Evolutionary conservation across 2,797 vertebrate genomes (phyloP).

Genomic region (Somateria mollissima): DNA sequence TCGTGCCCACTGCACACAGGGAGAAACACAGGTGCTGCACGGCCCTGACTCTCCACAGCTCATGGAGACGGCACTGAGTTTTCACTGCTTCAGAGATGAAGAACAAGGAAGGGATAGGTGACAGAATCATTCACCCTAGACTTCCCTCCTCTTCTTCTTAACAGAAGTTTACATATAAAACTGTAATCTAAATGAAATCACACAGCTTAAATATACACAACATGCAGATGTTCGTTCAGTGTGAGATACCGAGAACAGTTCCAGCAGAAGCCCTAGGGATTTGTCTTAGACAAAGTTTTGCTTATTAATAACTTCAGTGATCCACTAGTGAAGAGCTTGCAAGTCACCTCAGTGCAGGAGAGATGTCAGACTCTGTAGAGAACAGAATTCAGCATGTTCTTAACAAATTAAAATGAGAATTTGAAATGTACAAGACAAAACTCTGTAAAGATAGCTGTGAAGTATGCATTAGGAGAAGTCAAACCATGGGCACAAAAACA

Average conservation of each 20-base stretch:
- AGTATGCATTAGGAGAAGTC: background rate
- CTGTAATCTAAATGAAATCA: background rate
- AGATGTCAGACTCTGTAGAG: background rate
- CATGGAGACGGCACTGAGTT: background rate
- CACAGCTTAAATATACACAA: background rate
- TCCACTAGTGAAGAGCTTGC: background rate
- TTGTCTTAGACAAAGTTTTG: slow-evolving; percentile 29
- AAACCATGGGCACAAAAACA: background rate
- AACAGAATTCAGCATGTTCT: background rate
- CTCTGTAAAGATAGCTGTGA: background rate
- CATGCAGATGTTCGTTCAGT: background rate
- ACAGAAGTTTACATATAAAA: background rate
- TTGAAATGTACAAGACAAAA: slow-evolving; percentile 9
- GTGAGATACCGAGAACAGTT: background rate
- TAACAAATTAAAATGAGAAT: slow-evolving; percentile 13
- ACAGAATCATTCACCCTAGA: background rate
- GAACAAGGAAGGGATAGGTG: background rate
- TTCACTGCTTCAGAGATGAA: background rate
- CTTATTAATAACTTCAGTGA: slow-evolving; percentile 9
- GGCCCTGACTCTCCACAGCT: background rate
- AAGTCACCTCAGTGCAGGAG: background rate
- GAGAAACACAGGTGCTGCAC: fast-evolving
- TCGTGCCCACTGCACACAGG: background rate
- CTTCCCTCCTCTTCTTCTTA: background rate
- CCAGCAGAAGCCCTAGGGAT: background rate